Percentiles rank a stretch among this genome's conserved stretches.
phyloP scores from a whole-genome alignment of 2,888 invertebrate genomes.

The Ophion slaviceki region DNA sequence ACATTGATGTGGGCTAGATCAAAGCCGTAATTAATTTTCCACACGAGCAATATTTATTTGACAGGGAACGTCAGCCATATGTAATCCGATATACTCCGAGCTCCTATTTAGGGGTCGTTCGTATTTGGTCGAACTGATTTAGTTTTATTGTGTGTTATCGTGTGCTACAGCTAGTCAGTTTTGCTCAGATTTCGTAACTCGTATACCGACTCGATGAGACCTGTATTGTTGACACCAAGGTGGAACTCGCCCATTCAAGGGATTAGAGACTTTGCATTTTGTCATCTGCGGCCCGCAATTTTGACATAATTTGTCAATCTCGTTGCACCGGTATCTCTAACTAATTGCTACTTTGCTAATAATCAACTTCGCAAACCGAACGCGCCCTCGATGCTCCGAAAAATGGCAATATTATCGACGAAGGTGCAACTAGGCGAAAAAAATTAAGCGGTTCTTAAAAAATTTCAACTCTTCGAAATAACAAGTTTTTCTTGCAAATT shows the following conservation, averaged over 20 bases:
- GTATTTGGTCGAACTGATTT: constrained; percentile 30
- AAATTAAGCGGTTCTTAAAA: neutral
- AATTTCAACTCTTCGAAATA: neutral
- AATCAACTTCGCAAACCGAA: neutral
- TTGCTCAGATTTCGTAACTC: constrained; percentile 29
- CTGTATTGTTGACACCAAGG: neutral
- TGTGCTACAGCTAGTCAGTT: constrained; percentile 33
- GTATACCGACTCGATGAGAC: constrained; percentile 6
- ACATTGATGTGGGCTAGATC: neutral
- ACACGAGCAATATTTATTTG: neutral
- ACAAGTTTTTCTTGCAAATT: no score
- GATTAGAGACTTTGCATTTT: constrained; percentile 38
- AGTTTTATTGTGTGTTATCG: constrained; percentile 50
- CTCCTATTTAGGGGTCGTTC: constrained; percentile 10
- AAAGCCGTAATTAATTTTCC: neutral
- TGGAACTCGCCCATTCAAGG: constrained; percentile 20
- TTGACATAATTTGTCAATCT: neutral
- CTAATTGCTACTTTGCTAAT: neutral
- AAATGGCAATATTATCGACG: no score
- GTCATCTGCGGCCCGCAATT: neutral
- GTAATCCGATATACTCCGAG: constrained; percentile 16
- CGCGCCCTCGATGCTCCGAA: no score
- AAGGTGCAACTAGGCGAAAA: no score
- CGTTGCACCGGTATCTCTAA: neutral
- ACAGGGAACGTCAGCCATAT: neutral